Percentiles rank a stretch among this genome's conserved stretches.
These are phyloP conservation scores for Anguilla rostrata DNA, from an alignment of 2,113 vertebrate genomes.

Conservation along the genomic window DNA sequence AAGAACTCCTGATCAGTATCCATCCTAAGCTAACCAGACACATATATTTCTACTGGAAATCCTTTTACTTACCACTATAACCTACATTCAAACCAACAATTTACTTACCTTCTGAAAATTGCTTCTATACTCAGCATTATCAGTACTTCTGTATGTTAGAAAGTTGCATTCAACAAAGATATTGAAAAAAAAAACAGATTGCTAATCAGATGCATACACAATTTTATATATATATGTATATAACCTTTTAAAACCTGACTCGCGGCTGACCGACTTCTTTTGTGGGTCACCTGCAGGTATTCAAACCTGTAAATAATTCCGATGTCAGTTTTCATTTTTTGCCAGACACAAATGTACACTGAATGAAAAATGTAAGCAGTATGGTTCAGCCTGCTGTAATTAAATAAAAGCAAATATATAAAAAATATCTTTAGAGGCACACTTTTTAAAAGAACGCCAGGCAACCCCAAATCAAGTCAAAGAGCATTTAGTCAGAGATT, in stretches of 20 bases:
- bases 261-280: background rate
- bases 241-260: background rate
- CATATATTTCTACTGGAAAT: background rate
- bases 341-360: background rate
- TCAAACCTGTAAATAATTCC: background rate
- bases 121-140: too few relatives aligned
- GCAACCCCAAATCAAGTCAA: conserved; percentile 23
- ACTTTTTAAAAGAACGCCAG: conserved; percentile 18
- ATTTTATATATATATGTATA: background rate
- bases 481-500: conserved; percentile 48
- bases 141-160: too few relatives aligned
- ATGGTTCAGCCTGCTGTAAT: conserved; percentile 23
- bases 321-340: background rate
- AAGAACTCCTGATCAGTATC: background rate
- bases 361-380: conserved; percentile 12
- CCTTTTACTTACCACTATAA: background rate
- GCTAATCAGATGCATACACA: too few relatives aligned
- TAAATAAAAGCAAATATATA: background rate
- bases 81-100: too few relatives aligned
- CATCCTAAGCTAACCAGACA: background rate
- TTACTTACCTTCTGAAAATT: too few relatives aligned
- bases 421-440: background rate
- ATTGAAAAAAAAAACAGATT: too few relatives aligned
- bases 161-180: too few relatives aligned
- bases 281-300: background rate